A percentile compares a stretch with the other conserved stretches of the same genome.
Conservation (phyloP, 2,797 vertebrate genomes). For the Oreortyx pictus region DNA sequence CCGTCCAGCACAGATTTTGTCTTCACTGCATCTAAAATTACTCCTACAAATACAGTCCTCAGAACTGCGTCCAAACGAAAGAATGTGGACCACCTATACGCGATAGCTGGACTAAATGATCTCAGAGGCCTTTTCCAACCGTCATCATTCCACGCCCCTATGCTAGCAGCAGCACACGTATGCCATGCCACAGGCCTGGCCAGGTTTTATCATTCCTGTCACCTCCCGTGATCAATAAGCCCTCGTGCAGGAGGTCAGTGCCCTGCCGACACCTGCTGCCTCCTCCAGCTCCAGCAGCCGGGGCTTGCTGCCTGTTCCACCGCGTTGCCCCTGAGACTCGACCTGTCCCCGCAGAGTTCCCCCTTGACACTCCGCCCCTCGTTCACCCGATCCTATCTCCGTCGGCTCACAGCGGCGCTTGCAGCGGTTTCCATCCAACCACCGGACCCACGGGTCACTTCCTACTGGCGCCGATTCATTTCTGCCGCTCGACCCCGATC, state of each 20-base stretch:
- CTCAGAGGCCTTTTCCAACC: no score
- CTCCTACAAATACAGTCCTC: neutral
- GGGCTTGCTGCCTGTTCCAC: neutral
- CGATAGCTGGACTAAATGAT: no score
- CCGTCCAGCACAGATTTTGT: neutral
- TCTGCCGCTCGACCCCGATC: neutral
- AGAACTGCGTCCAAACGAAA: neutral
- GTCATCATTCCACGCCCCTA: no score
- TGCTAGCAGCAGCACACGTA: neutral
- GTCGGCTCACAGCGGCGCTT: neutral
- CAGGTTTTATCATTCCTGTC: neutral
- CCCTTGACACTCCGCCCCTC: no score
- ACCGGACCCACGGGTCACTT: neutral
- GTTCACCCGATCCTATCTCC: neutral
- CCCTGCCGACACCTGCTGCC: fast-evolving
- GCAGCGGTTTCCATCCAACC: neutral
- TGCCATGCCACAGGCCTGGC: neutral
- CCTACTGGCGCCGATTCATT: neutral
- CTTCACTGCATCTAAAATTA: neutral
- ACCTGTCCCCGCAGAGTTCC: neutral
- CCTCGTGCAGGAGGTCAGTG: neutral
- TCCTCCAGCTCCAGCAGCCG: neutral
- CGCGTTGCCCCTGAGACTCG: neutral
- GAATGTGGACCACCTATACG: neutral
- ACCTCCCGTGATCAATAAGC: neutral